Conservation (phyloP, 2,797 vertebrate species). For the Bradypodion pumilum region DNA sequence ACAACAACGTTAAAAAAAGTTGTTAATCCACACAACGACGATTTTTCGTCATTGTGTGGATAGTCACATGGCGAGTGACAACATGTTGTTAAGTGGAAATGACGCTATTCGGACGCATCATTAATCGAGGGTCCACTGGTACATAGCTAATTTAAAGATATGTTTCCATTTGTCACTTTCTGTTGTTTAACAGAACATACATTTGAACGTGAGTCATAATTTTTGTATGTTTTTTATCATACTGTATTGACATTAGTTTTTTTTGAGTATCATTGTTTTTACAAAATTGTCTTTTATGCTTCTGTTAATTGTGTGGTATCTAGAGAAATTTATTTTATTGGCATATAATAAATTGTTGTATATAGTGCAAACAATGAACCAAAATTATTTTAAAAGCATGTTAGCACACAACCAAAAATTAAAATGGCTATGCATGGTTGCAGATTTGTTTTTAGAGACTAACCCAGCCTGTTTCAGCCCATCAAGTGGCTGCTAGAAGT, state of each 20-base stretch:
- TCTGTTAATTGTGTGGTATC: background rate
- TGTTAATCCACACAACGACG: too few species aligned
- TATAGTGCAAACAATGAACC: background rate
- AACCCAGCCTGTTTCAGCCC: background rate
- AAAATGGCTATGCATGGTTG: background rate
- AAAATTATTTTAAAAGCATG: background rate
- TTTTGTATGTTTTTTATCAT: background rate
- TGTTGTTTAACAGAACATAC: background rate
- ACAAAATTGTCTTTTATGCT: background rate
- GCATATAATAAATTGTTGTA: background rate
- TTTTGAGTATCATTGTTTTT: background rate
- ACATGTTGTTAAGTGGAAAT: too few species aligned
- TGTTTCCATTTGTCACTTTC: background rate
- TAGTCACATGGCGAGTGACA: too few species aligned
- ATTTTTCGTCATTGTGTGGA: too few species aligned
- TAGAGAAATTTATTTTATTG: background rate
- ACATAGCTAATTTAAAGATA: background rate
- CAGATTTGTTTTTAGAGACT: background rate
- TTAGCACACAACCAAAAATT: background rate
- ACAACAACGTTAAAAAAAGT: too few species aligned
- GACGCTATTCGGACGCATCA: too few species aligned
- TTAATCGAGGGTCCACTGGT: too few species aligned
- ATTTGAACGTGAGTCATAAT: background rate
- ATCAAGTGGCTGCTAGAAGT: too few species aligned
- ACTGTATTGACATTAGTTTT: background rate